Evolutionary conservation across 1,140 invertebrate species (phyloP), one percentile per base, ranked within the genome.

Genomic region (Plutomurus gul): DNA sequence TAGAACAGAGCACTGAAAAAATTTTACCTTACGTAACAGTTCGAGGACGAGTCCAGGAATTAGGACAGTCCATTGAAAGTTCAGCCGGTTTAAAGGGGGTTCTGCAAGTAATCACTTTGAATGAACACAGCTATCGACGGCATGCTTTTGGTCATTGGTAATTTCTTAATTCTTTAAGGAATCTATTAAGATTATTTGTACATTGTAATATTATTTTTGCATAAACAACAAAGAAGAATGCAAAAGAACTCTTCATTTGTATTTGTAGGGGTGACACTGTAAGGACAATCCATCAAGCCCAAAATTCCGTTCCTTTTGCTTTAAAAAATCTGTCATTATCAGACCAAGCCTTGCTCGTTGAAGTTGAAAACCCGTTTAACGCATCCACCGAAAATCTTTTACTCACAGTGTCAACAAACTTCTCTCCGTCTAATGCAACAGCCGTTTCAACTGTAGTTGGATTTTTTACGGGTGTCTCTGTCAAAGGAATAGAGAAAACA

Each of bases 111-210:
- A 65, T 82, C 18, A 76, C 80, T 10, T 11, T 84, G 10, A 84
- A 79, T 33, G 82, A 84, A 47, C 82, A 84, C 43, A 81, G 78
- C 39, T 46, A 77, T n/a, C 30, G 81, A 18, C 60, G 82, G 1
- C 73, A 78, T 13, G 75, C 78, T 7, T 82, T 80, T 43, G 81
- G 81, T 22, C 78, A 82, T 51, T 84, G 82, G 82, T 82, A 47
- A 73, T 13, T 56, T 33, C 13, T 49, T 75, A 5, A 46, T 2
- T 77, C 25, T 22, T 10, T 16, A 73, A n/a, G 4, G 22, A 39
- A 73, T n/a, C 40, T 72, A 2, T 16, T 70, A 70, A 11, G 4
- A 30, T 51, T 11, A 33, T 11, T 71, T 4, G 7, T 1, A 10
- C 13, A 22, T 4, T 27, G 18, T 33, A 27, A 39, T 37, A 72